Evolutionary conservation across 2,113 vertebrate species (phyloP).

Genomic region (Pollachius pollachius): DNA sequence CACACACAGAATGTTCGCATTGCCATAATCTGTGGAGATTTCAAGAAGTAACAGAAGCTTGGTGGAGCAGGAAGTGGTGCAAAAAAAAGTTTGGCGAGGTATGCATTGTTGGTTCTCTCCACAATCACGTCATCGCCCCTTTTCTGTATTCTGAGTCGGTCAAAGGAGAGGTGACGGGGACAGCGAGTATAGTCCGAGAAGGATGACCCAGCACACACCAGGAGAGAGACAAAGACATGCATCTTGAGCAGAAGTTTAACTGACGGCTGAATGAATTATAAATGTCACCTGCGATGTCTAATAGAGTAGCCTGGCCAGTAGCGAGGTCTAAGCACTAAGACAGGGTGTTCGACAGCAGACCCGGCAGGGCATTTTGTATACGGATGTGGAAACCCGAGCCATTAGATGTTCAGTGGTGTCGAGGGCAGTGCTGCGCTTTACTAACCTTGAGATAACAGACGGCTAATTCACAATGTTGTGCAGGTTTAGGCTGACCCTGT

Average conservation of each 20-base stretch:
- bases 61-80: too few species aligned
- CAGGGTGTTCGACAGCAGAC: not conserved
- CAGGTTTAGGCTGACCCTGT: too few species aligned
- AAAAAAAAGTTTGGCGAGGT: too few species aligned
- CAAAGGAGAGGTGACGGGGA: too few species aligned
- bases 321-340: slow-evolving; percentile 16
- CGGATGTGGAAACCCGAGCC: not conserved
- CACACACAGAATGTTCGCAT: too few species aligned
- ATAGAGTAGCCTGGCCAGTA: slow-evolving; percentile 11
- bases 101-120: too few species aligned
- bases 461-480: not conserved
- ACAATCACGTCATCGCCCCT: too few species aligned
- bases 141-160: too few species aligned
- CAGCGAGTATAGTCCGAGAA: too few species aligned
- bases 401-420: not conserved
- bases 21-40: too few species aligned
- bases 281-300: slow-evolving; percentile 41
- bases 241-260: slow-evolving; percentile 34
- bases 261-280: slow-evolving; percentile 51
- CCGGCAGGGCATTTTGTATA: not conserved
- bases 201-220: not conserved
- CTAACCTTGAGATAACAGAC: not conserved
- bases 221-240: slow-evolving; percentile 20
- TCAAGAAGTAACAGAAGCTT: too few species aligned
- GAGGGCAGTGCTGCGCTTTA: not conserved